phyloP scores from a whole-genome alignment of 2,888 invertebrate species.

The Aphodius sticticus region DNA sequence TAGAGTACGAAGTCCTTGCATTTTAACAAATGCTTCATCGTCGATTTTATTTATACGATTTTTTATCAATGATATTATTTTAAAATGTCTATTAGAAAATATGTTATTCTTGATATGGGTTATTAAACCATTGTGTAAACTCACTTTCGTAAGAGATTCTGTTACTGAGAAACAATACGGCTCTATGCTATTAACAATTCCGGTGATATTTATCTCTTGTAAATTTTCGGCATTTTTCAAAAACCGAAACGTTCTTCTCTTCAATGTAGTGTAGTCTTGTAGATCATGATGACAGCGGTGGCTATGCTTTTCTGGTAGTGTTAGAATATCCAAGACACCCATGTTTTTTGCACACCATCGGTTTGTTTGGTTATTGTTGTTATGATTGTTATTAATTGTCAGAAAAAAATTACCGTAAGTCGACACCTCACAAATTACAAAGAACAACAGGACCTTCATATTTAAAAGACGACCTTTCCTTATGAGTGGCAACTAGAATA shows the following conservation, averaged over 20 bases:
- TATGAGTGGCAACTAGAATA: too few relatives aligned
- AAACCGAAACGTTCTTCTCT: not conserved
- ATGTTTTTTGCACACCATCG: too few relatives aligned
- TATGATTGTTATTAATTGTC: too few relatives aligned
- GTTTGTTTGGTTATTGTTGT: too few relatives aligned
- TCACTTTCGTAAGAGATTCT: not conserved
- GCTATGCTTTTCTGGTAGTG: not conserved
- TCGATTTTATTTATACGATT: not conserved
- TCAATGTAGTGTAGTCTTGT: not conserved
- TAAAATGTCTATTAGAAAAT: not conserved
- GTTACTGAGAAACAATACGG: not conserved
- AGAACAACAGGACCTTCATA: not conserved
- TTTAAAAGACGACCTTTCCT: not conserved
- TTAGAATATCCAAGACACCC: not conserved
- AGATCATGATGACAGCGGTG: not conserved
- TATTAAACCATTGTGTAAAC: not conserved
- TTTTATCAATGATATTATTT: not conserved
- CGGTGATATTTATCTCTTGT: not conserved
- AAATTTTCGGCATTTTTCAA: not conserved
- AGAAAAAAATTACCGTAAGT: not conserved
- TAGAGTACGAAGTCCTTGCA: not conserved
- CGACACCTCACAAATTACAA: not conserved
- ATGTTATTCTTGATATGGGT: not conserved
- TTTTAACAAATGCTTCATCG: not conserved
- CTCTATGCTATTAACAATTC: not conserved